These are phyloP conservation scores for Takifugu bimaculatus DNA, from an alignment of 2,113 vertebrate species.

Conservation along the genomic window DNA sequence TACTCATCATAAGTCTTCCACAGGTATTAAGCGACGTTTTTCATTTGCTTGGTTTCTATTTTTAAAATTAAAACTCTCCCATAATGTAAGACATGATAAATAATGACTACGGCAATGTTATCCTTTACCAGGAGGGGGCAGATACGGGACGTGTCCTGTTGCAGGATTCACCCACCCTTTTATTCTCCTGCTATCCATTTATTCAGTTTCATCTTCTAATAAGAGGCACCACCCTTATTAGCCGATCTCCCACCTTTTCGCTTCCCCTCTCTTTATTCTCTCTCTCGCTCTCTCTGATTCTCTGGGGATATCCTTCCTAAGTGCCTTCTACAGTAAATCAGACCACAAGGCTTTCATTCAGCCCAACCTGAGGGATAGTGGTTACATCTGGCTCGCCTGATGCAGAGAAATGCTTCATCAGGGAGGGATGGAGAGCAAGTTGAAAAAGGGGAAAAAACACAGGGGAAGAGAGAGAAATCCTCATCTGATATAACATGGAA, in stretches of 20 bases:
- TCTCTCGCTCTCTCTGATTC: slow-evolving; percentile 10
- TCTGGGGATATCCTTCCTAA: slow-evolving; percentile 44
- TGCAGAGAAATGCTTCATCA: slow-evolving; percentile 37
- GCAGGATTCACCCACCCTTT: slow-evolving; percentile 7
- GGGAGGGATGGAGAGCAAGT: slow-evolving; percentile 3
- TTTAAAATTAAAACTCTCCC: too few species aligned
- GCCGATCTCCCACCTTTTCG: not conserved
- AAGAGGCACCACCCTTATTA: slow-evolving; percentile 42
- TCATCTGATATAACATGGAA: slow-evolving; percentile 23
- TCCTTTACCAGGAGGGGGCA: slow-evolving; percentile 55
- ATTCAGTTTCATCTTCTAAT: slow-evolving; percentile 46
- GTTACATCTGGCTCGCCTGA: slow-evolving; percentile 41
- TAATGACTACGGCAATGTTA: not conserved
- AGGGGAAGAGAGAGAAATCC: not conserved
- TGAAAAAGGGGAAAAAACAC: not conserved
- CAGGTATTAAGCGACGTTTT: too few species aligned
- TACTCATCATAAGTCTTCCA: too few species aligned
- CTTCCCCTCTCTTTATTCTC: slow-evolving; percentile 9
- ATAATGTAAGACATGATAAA: too few species aligned
- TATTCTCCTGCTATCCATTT: slow-evolving; percentile 11
- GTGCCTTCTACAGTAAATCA: slow-evolving; percentile 75
- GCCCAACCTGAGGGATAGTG: slow-evolving; percentile 47
- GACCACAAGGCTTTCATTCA: slow-evolving; percentile 69
- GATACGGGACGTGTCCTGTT: slow-evolving; percentile 10
- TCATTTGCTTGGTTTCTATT: too few species aligned